These are phyloP conservation scores for human (Homo sapiens) DNA, from an alignment of 2,113 vertebrate genomes.

Conservation along the genomic window DNA sequence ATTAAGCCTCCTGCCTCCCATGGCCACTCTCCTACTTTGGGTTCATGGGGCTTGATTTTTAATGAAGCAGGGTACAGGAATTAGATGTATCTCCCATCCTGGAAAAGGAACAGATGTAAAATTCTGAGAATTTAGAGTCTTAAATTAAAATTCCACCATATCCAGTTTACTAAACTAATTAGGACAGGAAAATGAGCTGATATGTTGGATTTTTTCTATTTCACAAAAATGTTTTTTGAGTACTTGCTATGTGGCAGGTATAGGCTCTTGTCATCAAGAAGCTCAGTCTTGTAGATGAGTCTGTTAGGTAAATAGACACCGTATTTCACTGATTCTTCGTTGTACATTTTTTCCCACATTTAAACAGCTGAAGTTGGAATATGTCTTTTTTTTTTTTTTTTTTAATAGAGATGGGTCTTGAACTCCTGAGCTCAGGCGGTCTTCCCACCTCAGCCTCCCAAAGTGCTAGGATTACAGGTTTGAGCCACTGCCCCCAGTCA, in stretches of 20 bases:
- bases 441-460: too few relatives aligned
- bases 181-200: neutral
- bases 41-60: neutral
- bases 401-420: too few relatives aligned
- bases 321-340: neutral
- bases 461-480: too few relatives aligned
- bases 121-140: neutral
- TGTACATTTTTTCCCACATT: neutral
- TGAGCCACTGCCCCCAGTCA: too few relatives aligned
- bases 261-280: neutral
- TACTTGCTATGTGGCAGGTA: neutral
- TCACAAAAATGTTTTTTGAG: neutral
- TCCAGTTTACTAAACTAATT: neutral
- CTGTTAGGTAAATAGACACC: neutral
- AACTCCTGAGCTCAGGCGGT: too few relatives aligned
- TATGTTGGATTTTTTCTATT: neutral
- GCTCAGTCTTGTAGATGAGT: neutral
- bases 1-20: neutral
- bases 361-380: neutral
- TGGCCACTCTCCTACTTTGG: neutral
- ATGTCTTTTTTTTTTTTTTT: neutral
- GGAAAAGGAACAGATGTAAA: neutral
- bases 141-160: neutral
- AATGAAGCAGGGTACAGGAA: neutral
- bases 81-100: neutral